Percentiles rank a stretch among this genome's conserved stretches.
Conservation (phyloP, 2,113 vertebrate genomes). For the Phrynocephalus versicolor region DNA sequence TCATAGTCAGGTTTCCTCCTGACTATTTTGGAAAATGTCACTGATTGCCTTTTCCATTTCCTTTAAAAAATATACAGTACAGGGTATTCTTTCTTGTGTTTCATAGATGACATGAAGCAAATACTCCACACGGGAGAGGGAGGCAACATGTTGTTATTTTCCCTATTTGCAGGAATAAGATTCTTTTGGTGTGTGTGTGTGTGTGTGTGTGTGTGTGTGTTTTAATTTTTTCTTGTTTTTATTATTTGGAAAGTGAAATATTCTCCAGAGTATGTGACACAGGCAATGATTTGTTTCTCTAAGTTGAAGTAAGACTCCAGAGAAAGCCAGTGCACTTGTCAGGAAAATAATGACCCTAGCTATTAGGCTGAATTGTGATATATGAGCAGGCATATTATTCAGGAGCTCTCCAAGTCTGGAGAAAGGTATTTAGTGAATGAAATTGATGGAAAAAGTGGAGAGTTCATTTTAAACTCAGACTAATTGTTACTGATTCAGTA, state of each 20-base stretch:
- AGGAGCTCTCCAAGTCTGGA: conserved; percentile 47
- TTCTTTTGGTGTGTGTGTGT: neutral
- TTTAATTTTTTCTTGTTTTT: neutral
- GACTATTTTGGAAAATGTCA: neutral
- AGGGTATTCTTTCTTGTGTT: neutral
- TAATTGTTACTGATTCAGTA: conserved; percentile 41
- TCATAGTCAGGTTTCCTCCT: conserved; percentile 9
- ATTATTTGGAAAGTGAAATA: conserved; percentile 10
- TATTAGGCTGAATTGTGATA: conserved; percentile 55
- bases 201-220: no score
- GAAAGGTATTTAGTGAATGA: conserved; percentile 41
- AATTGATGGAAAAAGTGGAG: conserved; percentile 51
- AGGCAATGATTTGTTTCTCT: conserved; percentile 25
- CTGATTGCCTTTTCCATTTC: neutral
- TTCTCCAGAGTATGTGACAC: neutral
- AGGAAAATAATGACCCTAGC: conserved; percentile 51
- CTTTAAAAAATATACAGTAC: conserved; percentile 15
- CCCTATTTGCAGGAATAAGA: neutral
- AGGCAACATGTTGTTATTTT: neutral
- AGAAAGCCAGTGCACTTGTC: conserved; percentile 59
- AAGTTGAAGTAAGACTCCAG: conserved; percentile 35
- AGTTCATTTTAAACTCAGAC: conserved; percentile 53
- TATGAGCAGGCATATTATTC: conserved; percentile 59
- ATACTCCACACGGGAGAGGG: neutral
- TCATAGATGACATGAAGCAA: neutral